A percentile compares a stretch with the other conserved stretches of the same genome.
These are phyloP conservation scores for Eupithecia subfuscata DNA, from an alignment of 2,888 invertebrate species.

Conservation along the genomic window DNA sequence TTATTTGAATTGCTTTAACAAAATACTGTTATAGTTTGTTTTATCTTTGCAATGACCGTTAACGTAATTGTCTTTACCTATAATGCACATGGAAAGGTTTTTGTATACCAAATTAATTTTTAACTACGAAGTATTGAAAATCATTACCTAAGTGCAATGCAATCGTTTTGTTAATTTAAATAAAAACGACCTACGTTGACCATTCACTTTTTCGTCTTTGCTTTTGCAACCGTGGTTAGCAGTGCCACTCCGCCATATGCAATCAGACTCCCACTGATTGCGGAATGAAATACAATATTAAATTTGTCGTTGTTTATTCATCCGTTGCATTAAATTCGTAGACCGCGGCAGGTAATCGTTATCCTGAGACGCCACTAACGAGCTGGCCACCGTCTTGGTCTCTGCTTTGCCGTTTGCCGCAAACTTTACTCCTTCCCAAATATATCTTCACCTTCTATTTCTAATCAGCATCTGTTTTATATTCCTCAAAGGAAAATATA, in stretches of 20 bases:
- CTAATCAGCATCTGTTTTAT: conserved; percentile 1
- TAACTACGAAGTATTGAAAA: background rate
- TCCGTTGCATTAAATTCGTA: conserved; percentile 24
- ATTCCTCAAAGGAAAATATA: background rate
- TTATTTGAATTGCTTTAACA: conserved; percentile 72
- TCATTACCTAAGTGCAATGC: background rate
- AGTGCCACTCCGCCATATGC: background rate
- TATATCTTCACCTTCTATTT: background rate
- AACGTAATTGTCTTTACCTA: conserved; percentile 50
- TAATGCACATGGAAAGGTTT: conserved; percentile 26
- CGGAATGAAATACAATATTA: conserved; percentile 22
- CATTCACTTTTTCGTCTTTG: background rate
- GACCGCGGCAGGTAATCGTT: conserved; percentile 44
- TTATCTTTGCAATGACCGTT: conserved; percentile 56
- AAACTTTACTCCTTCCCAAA: conserved; percentile 9
- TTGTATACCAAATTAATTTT: background rate
- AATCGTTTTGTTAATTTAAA: background rate
- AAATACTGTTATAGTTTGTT: conserved; percentile 64
- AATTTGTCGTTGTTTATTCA: conserved; percentile 21
- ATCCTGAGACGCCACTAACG: conserved; percentile 53
- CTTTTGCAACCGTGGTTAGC: background rate
- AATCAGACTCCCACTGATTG: background rate
- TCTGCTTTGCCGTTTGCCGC: conserved; percentile 49
- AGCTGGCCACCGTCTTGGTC: conserved; percentile 52
- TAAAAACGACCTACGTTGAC: background rate